Percentiles rank a stretch among this genome's conserved stretches.
Conservation (phyloP, 2,888 invertebrate genomes). For the Magallana nippona region DNA sequence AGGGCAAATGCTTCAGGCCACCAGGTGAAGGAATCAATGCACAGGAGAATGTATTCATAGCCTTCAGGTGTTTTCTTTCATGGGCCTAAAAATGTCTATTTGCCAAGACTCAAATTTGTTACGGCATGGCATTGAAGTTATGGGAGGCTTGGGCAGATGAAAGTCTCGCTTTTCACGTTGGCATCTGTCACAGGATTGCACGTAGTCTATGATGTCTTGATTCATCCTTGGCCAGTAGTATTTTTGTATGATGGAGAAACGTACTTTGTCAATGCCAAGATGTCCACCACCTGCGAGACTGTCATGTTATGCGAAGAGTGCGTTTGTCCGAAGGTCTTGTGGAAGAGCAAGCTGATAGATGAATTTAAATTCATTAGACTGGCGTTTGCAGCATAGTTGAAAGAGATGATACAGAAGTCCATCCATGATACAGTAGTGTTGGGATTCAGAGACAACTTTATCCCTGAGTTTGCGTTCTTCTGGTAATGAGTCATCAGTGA, state of each 20-base stretch:
- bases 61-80: slow-evolving; percentile 73
- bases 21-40: slow-evolving; percentile 52
- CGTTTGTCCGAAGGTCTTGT: slow-evolving; percentile 38
- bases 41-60: slow-evolving; percentile 83
- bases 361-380: slow-evolving; percentile 12
- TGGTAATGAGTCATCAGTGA: slow-evolving; percentile 41
- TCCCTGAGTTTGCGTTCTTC: slow-evolving; percentile 37
- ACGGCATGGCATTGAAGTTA: slow-evolving; percentile 38
- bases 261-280: slow-evolving; percentile 45
- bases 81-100: slow-evolving; percentile 57
- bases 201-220: slow-evolving; percentile 48
- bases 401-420: slow-evolving; percentile 50
- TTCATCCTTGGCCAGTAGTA: slow-evolving; percentile 52
- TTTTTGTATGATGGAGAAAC: slow-evolving; percentile 42
- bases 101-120: slow-evolving; percentile 47
- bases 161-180: slow-evolving; percentile 47
- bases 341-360: slow-evolving; percentile 54
- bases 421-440: slow-evolving; percentile 47
- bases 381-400: slow-evolving; percentile 38
- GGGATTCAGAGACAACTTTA: slow-evolving; percentile 39
- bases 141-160: slow-evolving; percentile 41
- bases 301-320: slow-evolving; percentile 48
- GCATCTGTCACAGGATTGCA: slow-evolving; percentile 47
- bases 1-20: slow-evolving; percentile 59
- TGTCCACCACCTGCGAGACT: slow-evolving; percentile 49